A percentile compares a stretch with the other conserved stretches of the same genome.
phyloP scores from a whole-genome alignment of 2,888 invertebrate genomes.

The Agrotis exclamationis region DNA sequence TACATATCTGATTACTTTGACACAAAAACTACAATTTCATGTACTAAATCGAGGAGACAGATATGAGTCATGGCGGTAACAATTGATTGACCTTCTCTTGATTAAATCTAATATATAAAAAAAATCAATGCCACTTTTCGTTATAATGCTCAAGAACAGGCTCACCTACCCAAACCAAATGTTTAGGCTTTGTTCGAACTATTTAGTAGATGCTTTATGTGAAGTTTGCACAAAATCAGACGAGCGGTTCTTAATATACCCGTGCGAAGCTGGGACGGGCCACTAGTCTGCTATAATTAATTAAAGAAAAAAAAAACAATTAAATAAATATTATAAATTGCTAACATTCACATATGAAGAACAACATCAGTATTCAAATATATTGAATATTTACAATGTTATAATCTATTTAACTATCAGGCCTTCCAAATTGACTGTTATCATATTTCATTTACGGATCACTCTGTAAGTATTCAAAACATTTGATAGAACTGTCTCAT shows the following conservation, averaged over 20 bases:
- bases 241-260: too few species aligned
- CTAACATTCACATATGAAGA: conserved; percentile 31
- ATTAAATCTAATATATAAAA: too few species aligned
- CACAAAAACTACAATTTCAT: conserved; percentile 25
- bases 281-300: conserved; percentile 40
- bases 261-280: too few species aligned
- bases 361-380: conserved; percentile 55
- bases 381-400: conserved; percentile 56
- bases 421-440: conserved; percentile 43
- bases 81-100: background rate
- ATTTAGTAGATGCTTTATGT: too few species aligned
- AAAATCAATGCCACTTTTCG: too few species aligned
- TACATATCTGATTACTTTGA: background rate
- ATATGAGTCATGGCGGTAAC: conserved; percentile 10
- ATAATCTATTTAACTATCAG: conserved; percentile 45
- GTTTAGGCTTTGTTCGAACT: too few species aligned
- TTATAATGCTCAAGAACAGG: too few species aligned
- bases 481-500: conserved; percentile 39
- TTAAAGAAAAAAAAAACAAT: conserved; percentile 13
- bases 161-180: too few species aligned
- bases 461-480: conserved; percentile 57
- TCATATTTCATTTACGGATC: conserved; percentile 35
- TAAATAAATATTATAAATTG: conserved; percentile 21
- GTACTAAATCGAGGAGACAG: background rate
- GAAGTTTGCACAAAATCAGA: too few species aligned